Conservation (phyloP, 2,113 vertebrate genomes). For the Melanostigma gelatinosum region DNA sequence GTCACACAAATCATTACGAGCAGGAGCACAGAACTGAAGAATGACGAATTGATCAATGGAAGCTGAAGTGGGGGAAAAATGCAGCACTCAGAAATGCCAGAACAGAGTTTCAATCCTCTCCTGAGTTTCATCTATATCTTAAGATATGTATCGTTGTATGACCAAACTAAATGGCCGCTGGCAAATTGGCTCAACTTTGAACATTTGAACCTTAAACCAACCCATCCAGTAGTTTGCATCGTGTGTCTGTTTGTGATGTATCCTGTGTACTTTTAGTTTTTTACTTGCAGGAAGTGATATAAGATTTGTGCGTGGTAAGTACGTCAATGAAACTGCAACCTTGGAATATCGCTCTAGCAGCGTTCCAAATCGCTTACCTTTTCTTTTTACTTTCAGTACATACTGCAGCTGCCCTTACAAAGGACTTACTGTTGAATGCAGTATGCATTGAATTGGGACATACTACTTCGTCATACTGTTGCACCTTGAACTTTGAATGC, state of each 20-base stretch:
- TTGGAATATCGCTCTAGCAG: too few species aligned
- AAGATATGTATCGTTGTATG: neutral
- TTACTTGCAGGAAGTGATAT: too few species aligned
- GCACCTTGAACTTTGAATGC: neutral
- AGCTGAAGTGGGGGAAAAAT: slow-evolving; percentile 4
- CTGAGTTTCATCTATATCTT: neutral
- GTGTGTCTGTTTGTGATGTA: neutral
- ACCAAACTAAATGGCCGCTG: neutral
- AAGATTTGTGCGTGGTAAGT: too few species aligned
- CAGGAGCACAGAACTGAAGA: neutral
- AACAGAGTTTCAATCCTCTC: neutral
- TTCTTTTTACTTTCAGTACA: too few species aligned
- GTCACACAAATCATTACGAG: slow-evolving; percentile 28
- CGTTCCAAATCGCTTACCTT: too few species aligned
- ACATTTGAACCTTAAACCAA: neutral
- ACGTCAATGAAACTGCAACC: too few species aligned
- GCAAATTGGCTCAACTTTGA: neutral
- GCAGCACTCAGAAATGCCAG: neutral
- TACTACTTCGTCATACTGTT: neutral
- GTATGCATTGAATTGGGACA: too few species aligned
- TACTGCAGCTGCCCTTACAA: too few species aligned
- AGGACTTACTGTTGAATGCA: too few species aligned
- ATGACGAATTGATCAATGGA: neutral
- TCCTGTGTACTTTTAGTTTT: neutral
- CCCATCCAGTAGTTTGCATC: neutral